Base-by-base conservation (phyloP, 2,888 invertebrate genomes). In the Carterocephalus palaemon region DNA sequence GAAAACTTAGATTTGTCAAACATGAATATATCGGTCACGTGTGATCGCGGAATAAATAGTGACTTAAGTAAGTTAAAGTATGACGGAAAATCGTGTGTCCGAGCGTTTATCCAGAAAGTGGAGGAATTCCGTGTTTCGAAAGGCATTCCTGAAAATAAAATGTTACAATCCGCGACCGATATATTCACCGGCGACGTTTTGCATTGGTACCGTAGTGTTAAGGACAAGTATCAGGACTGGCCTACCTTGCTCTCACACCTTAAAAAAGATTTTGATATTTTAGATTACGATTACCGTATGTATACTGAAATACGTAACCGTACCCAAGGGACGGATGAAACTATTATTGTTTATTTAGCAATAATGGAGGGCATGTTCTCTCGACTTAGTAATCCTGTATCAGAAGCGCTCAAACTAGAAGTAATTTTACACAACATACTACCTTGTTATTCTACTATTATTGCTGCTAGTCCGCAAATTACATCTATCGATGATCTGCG, bases 21-120 rank as follows among this genome's bases (percentile, higher is more conserved):
- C 6, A 26, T 26, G 9, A 9, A 26, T 26, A 26, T 36, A 6
- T 20, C 22, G 4, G 22, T 23, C 3, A 8, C 4, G 10, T 36
- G 22, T 36, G 23, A 36, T 15, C 12, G 22, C 7, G 22, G 22
- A 4, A 22, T 16, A 5, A 2, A 6, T 10, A 23, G 15, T n/a
- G 22, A 23, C 22, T 17, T 22, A 9, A 3, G 6, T n/a, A 36
- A 36, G 22, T 16, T 36, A 9, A 36, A 36, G 13, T 36, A 23
- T 20, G 23, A 36, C 23, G 36, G 36, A 2, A 36, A 36, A 36
- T 22, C 36, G 6, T 36, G 36, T 23, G 23, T 13, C 6, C 10
- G 36, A 4, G 23, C 36, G 10, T 36, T 36, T 17, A 23, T 23
- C n/a, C 23, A 36, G 22, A 8, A 23, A 3, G 22, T 36, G 4